These are phyloP conservation scores for Alsophila aescularia DNA, from an alignment of 2,888 invertebrate genomes.

Conservation along the genomic window DNA sequence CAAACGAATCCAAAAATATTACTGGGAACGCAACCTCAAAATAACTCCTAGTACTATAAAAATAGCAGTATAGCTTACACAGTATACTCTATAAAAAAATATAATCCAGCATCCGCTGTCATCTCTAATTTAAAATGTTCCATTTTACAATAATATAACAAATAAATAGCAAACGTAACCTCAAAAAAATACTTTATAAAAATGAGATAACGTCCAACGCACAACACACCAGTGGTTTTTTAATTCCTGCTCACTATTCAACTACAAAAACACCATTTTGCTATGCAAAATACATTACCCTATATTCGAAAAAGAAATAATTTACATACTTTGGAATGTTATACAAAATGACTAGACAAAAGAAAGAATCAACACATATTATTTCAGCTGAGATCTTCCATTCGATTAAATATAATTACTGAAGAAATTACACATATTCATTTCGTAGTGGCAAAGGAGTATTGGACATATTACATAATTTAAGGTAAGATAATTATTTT, in stretches of 20 bases:
- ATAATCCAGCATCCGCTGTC: slow-evolving; percentile 76
- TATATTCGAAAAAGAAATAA: slow-evolving; percentile 64
- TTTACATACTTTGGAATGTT: slow-evolving; percentile 79
- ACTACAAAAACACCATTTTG: slow-evolving; percentile 78
- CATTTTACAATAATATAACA: slow-evolving; percentile 71
- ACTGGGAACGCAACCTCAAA: slow-evolving; percentile 58
- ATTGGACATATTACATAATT: slow-evolving; percentile 45
- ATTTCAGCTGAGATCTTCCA: slow-evolving; percentile 67
- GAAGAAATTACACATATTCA: slow-evolving; percentile 44
- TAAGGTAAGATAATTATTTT: slow-evolving; percentile 44
- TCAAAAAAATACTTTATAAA: slow-evolving; percentile 57
- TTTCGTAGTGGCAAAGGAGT: slow-evolving; percentile 44
- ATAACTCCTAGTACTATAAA: slow-evolving; percentile 78
- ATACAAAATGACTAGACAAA: slow-evolving; percentile 80
- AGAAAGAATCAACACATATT: slow-evolving; percentile 53
- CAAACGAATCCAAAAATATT: slow-evolving; percentile 59
- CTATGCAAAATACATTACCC: slow-evolving; percentile 82
- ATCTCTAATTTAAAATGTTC: slow-evolving; percentile 76
- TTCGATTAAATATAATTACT: slow-evolving; percentile 48
- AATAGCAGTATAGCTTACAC: slow-evolving; percentile 81
- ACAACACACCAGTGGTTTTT: slow-evolving; percentile 58
- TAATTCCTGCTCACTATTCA: slow-evolving; percentile 60
- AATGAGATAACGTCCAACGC: slow-evolving; percentile 55
- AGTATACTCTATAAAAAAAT: slow-evolving; percentile 83
- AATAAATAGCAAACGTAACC: slow-evolving; percentile 50